Percentiles rank a stretch among this genome's conserved stretches.
phyloP scores from a whole-genome alignment of 37 sponge, comb jelly and placozoan species.

The Beroe ovata region DNA sequence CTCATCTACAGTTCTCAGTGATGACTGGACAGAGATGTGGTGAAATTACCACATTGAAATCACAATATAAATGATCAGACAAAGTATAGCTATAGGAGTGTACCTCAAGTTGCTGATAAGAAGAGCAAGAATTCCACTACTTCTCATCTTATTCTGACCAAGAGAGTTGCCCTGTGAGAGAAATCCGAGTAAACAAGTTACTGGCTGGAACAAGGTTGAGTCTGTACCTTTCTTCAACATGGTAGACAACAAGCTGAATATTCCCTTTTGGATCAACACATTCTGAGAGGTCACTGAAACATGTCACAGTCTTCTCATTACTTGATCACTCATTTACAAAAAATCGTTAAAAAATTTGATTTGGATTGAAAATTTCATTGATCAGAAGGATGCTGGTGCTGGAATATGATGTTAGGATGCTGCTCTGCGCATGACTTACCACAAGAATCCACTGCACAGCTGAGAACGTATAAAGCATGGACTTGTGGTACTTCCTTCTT shows the following conservation, averaged over 20 bases:
- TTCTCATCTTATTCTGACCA: constrained; percentile 8
- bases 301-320: too few relatives aligned
- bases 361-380: too few relatives aligned
- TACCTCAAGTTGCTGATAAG: not conserved
- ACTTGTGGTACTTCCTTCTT: not conserved
- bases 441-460: constrained; percentile 50
- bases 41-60: not conserved
- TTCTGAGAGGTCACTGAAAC: constrained; percentile 29
- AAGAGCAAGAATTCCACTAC: not conserved
- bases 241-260: not conserved
- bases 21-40: not conserved
- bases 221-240: not conserved
- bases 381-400: too few relatives aligned
- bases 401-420: too few relatives aligned
- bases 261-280: constrained; percentile 16
- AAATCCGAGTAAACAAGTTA: not conserved
- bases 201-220: not conserved
- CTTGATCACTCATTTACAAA: too few relatives aligned
- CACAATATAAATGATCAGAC: not conserved
- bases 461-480: not conserved
- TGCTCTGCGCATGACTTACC: not conserved
- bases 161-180: constrained; percentile 37
- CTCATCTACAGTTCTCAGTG: too few relatives aligned
- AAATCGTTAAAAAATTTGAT: too few relatives aligned
- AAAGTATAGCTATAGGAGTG: not conserved